Base-by-base conservation (phyloP, 1,140 invertebrate genomes). In the Amphibalanus amphitrite region DNA sequence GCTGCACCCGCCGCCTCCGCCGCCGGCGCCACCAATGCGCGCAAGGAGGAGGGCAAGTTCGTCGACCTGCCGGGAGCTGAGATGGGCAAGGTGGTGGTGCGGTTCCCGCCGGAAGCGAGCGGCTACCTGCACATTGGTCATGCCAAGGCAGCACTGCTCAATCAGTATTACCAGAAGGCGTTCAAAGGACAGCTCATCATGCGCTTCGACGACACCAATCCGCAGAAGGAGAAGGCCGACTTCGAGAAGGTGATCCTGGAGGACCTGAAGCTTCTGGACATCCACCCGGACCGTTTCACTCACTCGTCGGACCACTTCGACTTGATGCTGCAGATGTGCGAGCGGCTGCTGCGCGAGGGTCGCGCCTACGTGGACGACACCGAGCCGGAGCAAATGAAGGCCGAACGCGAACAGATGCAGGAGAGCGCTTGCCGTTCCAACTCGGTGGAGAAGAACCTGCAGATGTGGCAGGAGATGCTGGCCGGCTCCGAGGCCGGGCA, bases 171-270 rank as follows among this genome's bases (percentile, higher is more conserved):
- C 78, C 92, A 97, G 73, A 85, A 93, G 77, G 83, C 86, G 25
- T 99, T 97, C 80, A 84, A 98, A 78, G 97, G 97, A 0, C 91
- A 91, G 79, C 84, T 99, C 0, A 93, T 99, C 70, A 95, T 99
- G 93, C 85, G 97, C 76, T 99, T 99, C 83, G 97, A 99, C 84
- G 97, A 99, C 79, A 99, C 97, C 13, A 99, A 99, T 83, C 97
- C 97, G 47, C 96, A 94, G 6, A 99, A 99, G 79, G 97, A 99
- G 79, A 94, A 96, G 79, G 89, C 89, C n/a, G 91, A 98, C 76
- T 99, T 97, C 84, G 97, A 99, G 80, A 87, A 96, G 83, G 86
- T 98, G 0, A 99, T 99, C 76, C 81, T 98, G 28, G 90, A 97
- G 81, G 97, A 99, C 83, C 83, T 99, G 20, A 84, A 89, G 76